These are phyloP conservation scores for Bursaphelenchus okinawaensis DNA, from an alignment of 2,888 invertebrate species.

Conservation along the genomic window DNA sequence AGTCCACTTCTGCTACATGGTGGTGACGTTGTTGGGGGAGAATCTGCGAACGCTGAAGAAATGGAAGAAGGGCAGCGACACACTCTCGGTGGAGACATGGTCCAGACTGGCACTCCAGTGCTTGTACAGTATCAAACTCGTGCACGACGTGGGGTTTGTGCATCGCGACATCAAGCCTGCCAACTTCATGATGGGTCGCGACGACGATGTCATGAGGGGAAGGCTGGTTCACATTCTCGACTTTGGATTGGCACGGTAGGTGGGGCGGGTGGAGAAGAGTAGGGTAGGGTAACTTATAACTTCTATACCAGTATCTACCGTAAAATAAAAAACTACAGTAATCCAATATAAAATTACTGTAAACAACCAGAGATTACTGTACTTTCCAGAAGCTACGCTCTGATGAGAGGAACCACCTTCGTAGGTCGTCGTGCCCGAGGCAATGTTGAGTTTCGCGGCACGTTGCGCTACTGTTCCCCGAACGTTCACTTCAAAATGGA, in stretches of 20 bases:
- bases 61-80: constrained; percentile 3
- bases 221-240: constrained; percentile 44
- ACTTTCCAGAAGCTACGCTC: constrained; percentile 23
- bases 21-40: constrained; percentile 42
- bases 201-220: constrained; percentile 29
- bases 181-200: constrained; percentile 39
- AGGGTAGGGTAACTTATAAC: no score
- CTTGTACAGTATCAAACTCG: constrained; percentile 34
- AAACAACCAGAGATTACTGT: no score
- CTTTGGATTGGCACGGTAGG: constrained; percentile 38
- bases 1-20: constrained; percentile 43
- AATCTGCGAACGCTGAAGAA: constrained; percentile 34
- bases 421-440: constrained; percentile 37
- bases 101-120: constrained; percentile 38
- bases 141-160: constrained; percentile 34
- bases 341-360: no score
- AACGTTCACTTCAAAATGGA: constrained; percentile 39
- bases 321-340: no score
- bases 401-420: constrained; percentile 23
- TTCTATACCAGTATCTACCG: no score
- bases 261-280: no score
- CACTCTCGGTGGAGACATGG: constrained; percentile 30
- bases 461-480: constrained; percentile 44
- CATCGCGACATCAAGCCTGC: constrained; percentile 33
- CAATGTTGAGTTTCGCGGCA: constrained; percentile 48